Conservation (phyloP, 37 sponge, comb jelly and placozoan genomes). For the Oscarella lobularis region DNA sequence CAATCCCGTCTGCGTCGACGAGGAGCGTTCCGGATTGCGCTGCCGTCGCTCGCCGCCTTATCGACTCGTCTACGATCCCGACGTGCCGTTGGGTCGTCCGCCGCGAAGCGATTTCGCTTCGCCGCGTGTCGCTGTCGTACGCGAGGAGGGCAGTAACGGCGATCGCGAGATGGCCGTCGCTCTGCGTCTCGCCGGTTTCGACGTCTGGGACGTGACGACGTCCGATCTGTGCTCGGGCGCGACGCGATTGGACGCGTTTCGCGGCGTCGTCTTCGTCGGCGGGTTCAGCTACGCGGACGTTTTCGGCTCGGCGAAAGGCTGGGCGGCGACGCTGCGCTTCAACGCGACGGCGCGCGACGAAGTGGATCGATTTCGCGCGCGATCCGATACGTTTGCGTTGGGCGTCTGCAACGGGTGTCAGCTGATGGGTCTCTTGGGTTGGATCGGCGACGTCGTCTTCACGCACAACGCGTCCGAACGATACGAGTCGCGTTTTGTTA, state of each 20-base stretch:
- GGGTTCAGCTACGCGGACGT: constrained; percentile 22
- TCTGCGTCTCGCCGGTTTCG: constrained; percentile 6
- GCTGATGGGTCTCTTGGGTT: constrained; percentile 14
- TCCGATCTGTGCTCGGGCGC: background rate
- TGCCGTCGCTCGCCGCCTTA: background rate
- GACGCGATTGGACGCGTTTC: background rate
- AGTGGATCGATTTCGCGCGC: background rate
- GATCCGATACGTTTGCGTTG: constrained; percentile 9
- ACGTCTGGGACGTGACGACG: constrained; percentile 7
- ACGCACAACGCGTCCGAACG: constrained; percentile 9
- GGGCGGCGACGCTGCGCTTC: constrained; percentile 8
- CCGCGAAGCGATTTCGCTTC: background rate
- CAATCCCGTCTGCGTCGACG: constrained; percentile 4
- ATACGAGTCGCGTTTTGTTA: constrained; percentile 15
- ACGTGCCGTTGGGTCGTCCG: constrained; percentile 1
- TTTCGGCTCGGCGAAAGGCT: constrained; percentile 13
- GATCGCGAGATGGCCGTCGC: constrained; percentile 21
- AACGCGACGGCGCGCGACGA: background rate
- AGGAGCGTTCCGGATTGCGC: background rate
- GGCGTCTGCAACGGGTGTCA: constrained; percentile 21
- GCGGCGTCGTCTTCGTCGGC: constrained; percentile 12
- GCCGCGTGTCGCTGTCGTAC: constrained; percentile 13
- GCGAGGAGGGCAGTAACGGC: constrained; percentile 19
- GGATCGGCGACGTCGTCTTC: constrained; percentile 7
- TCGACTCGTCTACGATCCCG: background rate